phyloP scores from a whole-genome alignment of 2,888 invertebrate species.

The Drosophila atripex region DNA sequence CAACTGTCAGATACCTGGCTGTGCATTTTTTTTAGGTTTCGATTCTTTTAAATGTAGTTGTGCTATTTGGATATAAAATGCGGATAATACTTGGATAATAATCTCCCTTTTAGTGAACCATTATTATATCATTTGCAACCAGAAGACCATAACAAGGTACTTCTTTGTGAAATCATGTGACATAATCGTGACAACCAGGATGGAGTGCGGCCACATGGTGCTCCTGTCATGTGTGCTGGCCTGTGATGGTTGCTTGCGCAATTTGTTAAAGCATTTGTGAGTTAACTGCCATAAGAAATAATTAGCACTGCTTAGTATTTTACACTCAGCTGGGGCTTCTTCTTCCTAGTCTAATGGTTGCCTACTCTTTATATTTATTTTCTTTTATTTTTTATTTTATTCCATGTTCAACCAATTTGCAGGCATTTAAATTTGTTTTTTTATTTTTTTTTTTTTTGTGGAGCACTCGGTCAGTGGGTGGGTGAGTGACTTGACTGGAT shows the following conservation, averaged over 20 bases:
- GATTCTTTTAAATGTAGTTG: no score
- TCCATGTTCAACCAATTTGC: constrained; percentile 54
- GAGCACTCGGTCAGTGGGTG: constrained; percentile 9
- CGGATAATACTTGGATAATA: no score
- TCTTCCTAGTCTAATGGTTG: constrained; percentile 18
- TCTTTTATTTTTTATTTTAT: constrained; percentile 5
- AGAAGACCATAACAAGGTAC: not conserved
- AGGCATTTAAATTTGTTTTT: constrained; percentile 35
- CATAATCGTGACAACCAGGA: constrained; percentile 1
- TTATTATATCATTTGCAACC: not conserved
- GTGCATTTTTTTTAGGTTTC: not conserved
- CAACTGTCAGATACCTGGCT: not conserved
- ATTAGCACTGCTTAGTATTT: constrained; percentile 56
- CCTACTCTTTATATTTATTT: not conserved
- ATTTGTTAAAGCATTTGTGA: constrained; percentile 30
- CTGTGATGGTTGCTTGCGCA: constrained; percentile 36
- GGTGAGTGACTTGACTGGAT: not conserved
- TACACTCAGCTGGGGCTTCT: constrained; percentile 42
- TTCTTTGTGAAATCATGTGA: not conserved
- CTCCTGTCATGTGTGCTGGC: constrained; percentile 12
- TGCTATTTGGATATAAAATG: no score
- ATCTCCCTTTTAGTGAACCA: no score
- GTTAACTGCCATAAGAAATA: constrained; percentile 27
- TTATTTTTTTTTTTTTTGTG: not conserved
- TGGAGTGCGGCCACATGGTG: not conserved